Evolutionary conservation across 2,113 vertebrate species (phyloP), one percentile per base, ranked within the genome.

Genomic region (Calidris pugnax): DNA sequence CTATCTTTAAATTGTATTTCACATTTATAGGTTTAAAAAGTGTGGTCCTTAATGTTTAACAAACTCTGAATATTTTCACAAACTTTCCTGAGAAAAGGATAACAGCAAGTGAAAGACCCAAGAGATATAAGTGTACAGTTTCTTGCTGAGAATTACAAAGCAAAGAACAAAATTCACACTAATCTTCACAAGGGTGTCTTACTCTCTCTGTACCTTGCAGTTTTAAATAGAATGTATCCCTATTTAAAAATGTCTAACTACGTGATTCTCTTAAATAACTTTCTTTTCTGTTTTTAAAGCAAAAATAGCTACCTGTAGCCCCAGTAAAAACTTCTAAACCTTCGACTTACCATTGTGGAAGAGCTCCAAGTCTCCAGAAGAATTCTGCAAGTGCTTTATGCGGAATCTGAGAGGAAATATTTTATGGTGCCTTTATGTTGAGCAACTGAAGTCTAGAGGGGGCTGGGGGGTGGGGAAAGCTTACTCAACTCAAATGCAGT

Each of bases 301-400:
- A 86, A 67, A 50, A 67, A 53, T 17, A 43, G 8, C 13, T n/a
- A 13, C 15, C 43, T 47, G 6, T 47, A 72, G 9, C 7, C 7
- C 53, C 14, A 32, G 64, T 72, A 24, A 32, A 33, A 15, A 35
- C 39, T 9, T 37, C 11, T 26, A 69, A 87, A 68, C 6, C 10
- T 75, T 72, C 72, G 32, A 68, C 89, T 95, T 84, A 95, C 95
- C 93, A 95, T 96, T 71, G 80, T 68, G 56, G 69, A 64, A 90
- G 30, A 62, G 9, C 45, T 89, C 35, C 23, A 33, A 35, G 26
- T 7, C 15, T 74, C 10, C 59, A 45, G 39, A 69, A 73, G 64
- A 55, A 51, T n/a, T 57, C 66, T 73, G 48, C n/a, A 55, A 89
- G 5, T 24, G 33, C 35, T 84, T 68, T 41, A n/a, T 37, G 9